Evolutionary conservation across 2,888 invertebrate genomes (phyloP).

Genomic region (Stenurella melanura): DNA sequence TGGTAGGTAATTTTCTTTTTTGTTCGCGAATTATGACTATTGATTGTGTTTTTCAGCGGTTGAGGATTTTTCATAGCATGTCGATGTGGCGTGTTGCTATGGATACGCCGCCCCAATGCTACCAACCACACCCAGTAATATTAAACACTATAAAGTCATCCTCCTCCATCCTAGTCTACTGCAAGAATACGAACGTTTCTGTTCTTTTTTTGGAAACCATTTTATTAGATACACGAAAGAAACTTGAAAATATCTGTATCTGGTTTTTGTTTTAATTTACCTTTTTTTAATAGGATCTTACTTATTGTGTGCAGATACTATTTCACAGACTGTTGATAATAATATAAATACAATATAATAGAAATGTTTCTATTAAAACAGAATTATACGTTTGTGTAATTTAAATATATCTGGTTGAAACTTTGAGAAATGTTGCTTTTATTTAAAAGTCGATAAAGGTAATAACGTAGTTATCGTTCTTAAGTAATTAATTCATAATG

Average conservation of each 20-base stretch:
- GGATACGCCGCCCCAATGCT: conserved; percentile 69
- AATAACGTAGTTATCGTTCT: no score
- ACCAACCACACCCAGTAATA: conserved; percentile 65
- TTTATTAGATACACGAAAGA: conserved; percentile 24
- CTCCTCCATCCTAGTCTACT: conserved; percentile 47
- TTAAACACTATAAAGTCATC: conserved; percentile 61
- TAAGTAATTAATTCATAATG: no score
- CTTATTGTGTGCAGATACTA: not conserved
- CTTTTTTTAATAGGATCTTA: not conserved
- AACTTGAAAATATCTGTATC: not conserved
- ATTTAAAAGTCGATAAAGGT: no score
- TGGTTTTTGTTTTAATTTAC: not conserved
- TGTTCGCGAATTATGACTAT: conserved; percentile 66
- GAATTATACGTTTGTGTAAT: no score
- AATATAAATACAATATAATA: no score
- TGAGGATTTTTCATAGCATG: conserved; percentile 71
- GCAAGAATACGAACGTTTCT: conserved; percentile 29
- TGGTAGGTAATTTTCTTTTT: conserved; percentile 34
- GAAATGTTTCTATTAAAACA: no score
- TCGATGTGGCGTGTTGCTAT: conserved; percentile 69
- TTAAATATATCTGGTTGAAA: no score
- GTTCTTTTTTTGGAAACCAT: conserved; percentile 34
- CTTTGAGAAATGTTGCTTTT: no score
- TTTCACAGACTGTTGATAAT: not conserved
- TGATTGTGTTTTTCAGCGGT: conserved; percentile 68